Conservation (phyloP, 2,113 vertebrate genomes). For the Neopipo cinnamomea region DNA sequence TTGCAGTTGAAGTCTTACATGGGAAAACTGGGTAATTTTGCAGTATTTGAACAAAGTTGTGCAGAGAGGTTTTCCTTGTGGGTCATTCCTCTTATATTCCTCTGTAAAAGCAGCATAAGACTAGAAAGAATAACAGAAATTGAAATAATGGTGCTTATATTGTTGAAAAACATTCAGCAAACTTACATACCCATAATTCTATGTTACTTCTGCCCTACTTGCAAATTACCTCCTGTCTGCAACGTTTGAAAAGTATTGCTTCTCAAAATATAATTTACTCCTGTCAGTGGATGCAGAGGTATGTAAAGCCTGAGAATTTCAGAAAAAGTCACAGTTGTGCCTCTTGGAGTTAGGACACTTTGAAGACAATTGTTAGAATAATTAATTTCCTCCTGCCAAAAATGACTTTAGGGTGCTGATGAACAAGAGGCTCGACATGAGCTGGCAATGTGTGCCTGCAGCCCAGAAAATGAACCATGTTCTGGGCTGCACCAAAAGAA, state of each 20-base stretch:
- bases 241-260: background rate
- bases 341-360: background rate
- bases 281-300: fast-evolving
- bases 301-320: background rate
- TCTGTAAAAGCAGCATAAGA: background rate
- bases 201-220: background rate
- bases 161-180: background rate
- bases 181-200: background rate
- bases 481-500: background rate
- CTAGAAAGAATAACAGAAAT: background rate
- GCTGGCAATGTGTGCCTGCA: background rate
- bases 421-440: background rate
- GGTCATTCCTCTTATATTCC: background rate
- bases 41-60: background rate
- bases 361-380: background rate
- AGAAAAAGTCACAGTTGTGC: background rate
- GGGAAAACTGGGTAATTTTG: background rate
- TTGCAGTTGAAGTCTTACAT: background rate
- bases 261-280: background rate
- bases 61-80: background rate
- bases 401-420: background rate
- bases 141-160: background rate
- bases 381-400: background rate
- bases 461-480: fast-evolving
- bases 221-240: background rate